phyloP scores from a whole-genome alignment of 2,113 vertebrate genomes.

The Megaceryle maxima region DNA sequence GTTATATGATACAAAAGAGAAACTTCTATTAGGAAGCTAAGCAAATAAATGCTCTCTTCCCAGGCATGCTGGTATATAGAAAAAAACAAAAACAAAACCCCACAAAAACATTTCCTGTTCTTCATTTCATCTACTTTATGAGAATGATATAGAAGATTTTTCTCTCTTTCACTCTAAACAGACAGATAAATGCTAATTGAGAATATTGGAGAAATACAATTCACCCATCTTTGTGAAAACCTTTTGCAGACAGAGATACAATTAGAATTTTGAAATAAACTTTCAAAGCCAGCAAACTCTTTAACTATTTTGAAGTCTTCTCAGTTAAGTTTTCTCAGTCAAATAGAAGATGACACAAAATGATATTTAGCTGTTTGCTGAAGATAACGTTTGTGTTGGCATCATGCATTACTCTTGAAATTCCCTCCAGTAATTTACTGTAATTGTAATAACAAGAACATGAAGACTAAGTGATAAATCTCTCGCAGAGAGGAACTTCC shows the following conservation, averaged over 20 bases:
- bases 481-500: background rate
- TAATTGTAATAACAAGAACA: constrained; percentile 7
- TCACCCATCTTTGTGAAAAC: background rate
- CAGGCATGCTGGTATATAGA: background rate
- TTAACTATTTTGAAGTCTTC: background rate
- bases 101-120: background rate
- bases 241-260: background rate
- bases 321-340: background rate
- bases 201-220: background rate
- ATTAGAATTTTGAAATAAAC: background rate
- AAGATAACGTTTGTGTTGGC: constrained; percentile 10
- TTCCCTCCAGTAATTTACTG: background rate
- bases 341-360: constrained; percentile 10
- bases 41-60: background rate
- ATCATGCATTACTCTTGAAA: constrained; percentile 3
- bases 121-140: background rate
- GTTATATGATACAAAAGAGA: background rate
- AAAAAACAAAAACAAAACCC: background rate
- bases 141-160: background rate
- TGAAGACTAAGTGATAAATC: background rate
- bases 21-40: background rate
- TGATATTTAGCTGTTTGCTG: background rate
- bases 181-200: background rate
- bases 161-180: background rate
- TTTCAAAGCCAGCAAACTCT: background rate